Evolutionary conservation across 1,140 invertebrate genomes (phyloP).

Genomic region (Carposina sasakii): DNA sequence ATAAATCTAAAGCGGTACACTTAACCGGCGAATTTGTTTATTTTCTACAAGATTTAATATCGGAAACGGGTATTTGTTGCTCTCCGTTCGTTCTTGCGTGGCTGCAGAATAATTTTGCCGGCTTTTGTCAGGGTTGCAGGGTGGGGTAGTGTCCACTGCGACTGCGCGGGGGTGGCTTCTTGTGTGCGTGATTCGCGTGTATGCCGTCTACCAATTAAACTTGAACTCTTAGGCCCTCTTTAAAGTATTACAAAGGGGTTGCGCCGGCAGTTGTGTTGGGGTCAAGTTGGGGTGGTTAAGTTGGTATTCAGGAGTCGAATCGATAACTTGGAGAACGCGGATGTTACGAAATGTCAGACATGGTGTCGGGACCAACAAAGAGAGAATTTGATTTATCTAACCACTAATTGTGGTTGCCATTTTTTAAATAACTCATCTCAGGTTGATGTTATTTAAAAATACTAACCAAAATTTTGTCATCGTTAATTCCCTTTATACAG

Average conservation of each 20-base stretch:
- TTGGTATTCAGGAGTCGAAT: slow-evolving; percentile 60
- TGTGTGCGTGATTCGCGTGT: slow-evolving; percentile 55
- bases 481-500: too few relatives aligned
- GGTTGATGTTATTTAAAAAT: too few relatives aligned
- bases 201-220: slow-evolving; percentile 35
- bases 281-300: slow-evolving; percentile 33
- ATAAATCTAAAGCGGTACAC: slow-evolving; percentile 45
- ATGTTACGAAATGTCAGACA: slow-evolving; percentile 63
- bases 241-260: too few relatives aligned
- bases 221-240: slow-evolving; percentile 33
- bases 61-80: too few relatives aligned
- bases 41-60: too few relatives aligned
- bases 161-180: slow-evolving; percentile 38
- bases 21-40: slow-evolving; percentile 31
- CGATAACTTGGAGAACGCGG: slow-evolving; percentile 60
- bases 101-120: slow-evolving; percentile 62
- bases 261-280: too few relatives aligned
- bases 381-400: too few relatives aligned
- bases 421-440: too few relatives aligned
- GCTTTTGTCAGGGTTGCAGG: slow-evolving; percentile 50
- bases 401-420: too few relatives aligned
- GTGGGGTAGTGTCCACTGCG: slow-evolving; percentile 53
- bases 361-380: slow-evolving; percentile 46
- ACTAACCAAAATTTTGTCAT: too few relatives aligned
- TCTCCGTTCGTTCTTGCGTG: slow-evolving; percentile 50